These are phyloP conservation scores for Notocelia uddmanniana DNA, from an alignment of 2,888 invertebrate genomes.

Conservation along the genomic window DNA sequence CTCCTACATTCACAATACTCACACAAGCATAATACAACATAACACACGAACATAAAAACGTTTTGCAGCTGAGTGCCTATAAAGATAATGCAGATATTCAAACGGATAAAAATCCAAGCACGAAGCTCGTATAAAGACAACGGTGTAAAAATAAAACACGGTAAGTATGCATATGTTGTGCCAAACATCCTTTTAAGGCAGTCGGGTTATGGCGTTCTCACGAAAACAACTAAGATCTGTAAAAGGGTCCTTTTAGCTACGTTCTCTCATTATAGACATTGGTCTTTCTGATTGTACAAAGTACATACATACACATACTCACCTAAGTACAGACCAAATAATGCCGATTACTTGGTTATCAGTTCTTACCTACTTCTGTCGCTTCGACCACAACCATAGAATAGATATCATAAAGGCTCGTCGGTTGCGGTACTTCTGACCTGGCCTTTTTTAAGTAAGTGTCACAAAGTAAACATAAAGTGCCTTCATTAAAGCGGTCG, in stretches of 20 bases:
- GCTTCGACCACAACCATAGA: too few species aligned
- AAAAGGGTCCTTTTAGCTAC: neutral
- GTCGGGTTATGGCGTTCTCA: constrained; percentile 7
- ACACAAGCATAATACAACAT: constrained; percentile 10
- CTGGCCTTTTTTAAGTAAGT: too few species aligned
- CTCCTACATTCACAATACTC: neutral
- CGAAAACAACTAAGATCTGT: constrained; percentile 4
- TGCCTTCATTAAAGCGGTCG: too few species aligned
- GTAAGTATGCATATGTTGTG: constrained; percentile 20
- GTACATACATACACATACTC: too few species aligned
- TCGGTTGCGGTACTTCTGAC: too few species aligned
- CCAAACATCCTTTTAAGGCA: constrained; percentile 3
- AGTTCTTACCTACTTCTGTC: too few species aligned
- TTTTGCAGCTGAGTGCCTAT: constrained; percentile 44
- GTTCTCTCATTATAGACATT: neutral
- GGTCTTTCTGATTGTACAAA: too few species aligned
- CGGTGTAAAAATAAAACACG: constrained; percentile 29
- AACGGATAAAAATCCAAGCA: constrained; percentile 40
- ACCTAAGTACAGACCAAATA: too few species aligned
- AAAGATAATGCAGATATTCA: constrained; percentile 45
- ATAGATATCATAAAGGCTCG: too few species aligned
- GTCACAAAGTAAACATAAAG: too few species aligned
- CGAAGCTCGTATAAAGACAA: constrained; percentile 40
- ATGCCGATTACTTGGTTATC: too few species aligned
- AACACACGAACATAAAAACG: constrained; percentile 36